Percentiles rank a stretch among this genome's conserved stretches.
phyloP scores from a whole-genome alignment of 2,797 vertebrate species.

The Crypturellus tataupa region DNA sequence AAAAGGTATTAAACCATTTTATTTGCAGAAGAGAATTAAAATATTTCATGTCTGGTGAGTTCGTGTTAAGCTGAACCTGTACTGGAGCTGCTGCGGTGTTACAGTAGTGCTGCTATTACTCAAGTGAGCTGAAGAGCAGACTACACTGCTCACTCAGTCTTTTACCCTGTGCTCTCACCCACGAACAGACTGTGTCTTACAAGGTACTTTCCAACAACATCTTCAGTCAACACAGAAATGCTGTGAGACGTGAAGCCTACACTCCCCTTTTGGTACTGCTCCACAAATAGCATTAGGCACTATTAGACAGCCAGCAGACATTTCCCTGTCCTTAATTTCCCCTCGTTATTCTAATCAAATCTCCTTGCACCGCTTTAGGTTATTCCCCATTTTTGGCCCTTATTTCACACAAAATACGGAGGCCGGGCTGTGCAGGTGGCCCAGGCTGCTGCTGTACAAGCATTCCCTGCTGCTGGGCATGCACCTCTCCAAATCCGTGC shows the following conservation, averaged over 20 bases:
- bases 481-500: fast-evolving
- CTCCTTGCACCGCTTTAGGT: neutral
- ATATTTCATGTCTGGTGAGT: neutral
- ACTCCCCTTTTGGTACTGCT: neutral
- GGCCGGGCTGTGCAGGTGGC: neutral
- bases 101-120: neutral
- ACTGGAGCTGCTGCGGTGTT: neutral
- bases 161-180: neutral
- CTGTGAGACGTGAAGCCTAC: neutral
- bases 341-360: neutral
- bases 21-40: neutral
- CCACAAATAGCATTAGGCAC: neutral
- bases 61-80: neutral
- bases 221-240: conserved; percentile 5
- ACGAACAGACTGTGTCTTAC: neutral
- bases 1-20: neutral
- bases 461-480: fast-evolving
- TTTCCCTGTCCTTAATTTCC: conserved; percentile 30
- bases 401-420: neutral
- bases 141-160: neutral
- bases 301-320: neutral
- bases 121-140: neutral
- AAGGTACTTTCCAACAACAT: conserved; percentile 5
- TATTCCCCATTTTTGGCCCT: fast-evolving
- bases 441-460: neutral